Conservation (phyloP, 2,797 vertebrate genomes). For the Muraenolepis orangiensis region DNA sequence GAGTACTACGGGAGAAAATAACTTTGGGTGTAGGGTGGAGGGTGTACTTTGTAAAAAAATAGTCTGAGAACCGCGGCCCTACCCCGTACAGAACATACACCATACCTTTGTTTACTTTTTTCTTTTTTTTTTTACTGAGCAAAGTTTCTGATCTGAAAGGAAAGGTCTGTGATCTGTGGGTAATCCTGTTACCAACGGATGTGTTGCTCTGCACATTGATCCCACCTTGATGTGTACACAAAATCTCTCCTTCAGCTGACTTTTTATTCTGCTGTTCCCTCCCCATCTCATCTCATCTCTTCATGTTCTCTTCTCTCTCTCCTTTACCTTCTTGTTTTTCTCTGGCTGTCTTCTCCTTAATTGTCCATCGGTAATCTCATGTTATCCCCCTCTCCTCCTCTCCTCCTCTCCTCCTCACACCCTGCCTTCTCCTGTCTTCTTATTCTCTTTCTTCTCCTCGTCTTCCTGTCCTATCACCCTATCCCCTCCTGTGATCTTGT, state of each 20-base stretch:
- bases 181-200: slow-evolving; percentile 55
- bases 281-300: not conserved
- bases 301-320: not conserved
- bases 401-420: too few species aligned
- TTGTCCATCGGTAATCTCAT: too few species aligned
- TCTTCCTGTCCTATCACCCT: slow-evolving; percentile 23
- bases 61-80: too few species aligned
- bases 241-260: slow-evolving; percentile 26
- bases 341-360: not conserved
- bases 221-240: slow-evolving; percentile 50
- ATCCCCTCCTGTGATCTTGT: too few species aligned
- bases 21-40: too few species aligned
- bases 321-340: not conserved
- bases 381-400: too few species aligned
- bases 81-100: not conserved
- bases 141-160: not conserved
- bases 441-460: slow-evolving; percentile 2
- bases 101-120: not conserved
- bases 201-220: slow-evolving; percentile 56
- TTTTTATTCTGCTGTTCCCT: not conserved
- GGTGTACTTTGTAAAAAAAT: too few species aligned
- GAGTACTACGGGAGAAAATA: too few species aligned
- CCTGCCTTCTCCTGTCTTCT: not conserved
- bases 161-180: slow-evolving; percentile 20
- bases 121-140: too few species aligned